Evolutionary conservation across 2,113 vertebrate species (phyloP).

Genomic region (Callipepla californica): DNA sequence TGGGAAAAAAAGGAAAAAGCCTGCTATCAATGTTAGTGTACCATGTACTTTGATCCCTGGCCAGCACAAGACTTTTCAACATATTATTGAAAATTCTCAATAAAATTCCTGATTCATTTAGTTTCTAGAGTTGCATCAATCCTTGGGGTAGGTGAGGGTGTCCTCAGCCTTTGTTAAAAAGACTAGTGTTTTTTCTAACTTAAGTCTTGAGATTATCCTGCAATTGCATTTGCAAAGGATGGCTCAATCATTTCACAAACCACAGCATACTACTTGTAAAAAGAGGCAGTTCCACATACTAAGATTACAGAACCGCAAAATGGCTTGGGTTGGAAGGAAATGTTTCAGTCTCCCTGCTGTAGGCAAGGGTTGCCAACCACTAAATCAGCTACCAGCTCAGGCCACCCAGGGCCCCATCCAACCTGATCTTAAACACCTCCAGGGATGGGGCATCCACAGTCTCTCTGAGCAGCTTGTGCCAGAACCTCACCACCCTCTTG

Average conservation of each 20-base stretch:
- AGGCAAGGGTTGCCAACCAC: no score
- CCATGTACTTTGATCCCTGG: not conserved
- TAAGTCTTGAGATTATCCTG: not conserved
- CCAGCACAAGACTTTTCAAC: not conserved
- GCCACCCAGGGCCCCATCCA: no score
- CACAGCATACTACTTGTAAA: not conserved
- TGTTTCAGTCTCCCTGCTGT: no score
- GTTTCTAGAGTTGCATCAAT: not conserved
- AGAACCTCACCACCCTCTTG: no score
- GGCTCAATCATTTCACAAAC: not conserved
- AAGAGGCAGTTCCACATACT: not conserved
- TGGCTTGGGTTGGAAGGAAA: no score
- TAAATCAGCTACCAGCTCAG: no score
- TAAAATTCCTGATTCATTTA: not conserved
- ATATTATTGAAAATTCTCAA: not conserved
- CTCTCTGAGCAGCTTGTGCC: no score
- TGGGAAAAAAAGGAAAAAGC: not conserved
- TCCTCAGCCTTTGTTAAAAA: not conserved
- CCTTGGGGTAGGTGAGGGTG: rapidly evolving
- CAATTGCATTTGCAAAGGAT: not conserved
- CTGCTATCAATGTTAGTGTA: not conserved
- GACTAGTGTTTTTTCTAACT: not conserved
- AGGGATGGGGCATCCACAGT: no score
- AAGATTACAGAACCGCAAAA: not conserved
- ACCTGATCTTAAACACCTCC: no score